Conservation (phyloP, 2,797 vertebrate species). For the Crocodylus rhombifer region DNA sequence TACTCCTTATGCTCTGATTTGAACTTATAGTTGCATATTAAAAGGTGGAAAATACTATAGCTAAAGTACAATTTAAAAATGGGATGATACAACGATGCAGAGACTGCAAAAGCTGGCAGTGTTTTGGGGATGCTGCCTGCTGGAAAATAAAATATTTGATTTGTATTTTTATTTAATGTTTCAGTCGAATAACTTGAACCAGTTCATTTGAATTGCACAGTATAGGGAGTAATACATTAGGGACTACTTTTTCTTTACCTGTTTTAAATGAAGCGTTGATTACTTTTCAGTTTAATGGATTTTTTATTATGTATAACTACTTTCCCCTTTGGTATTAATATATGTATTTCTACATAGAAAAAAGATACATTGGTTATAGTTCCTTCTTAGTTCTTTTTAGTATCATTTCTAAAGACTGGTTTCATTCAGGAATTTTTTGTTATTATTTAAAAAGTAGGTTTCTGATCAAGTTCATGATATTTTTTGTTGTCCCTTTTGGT, state of each 20-base stretch:
- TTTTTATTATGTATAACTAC: not conserved
- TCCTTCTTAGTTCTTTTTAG: not conserved
- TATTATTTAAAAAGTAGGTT: not conserved
- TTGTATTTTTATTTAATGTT: not conserved
- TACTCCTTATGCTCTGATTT: not conserved
- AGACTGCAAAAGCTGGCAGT: not conserved
- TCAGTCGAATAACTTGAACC: too few relatives aligned
- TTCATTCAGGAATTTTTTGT: not conserved
- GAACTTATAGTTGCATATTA: rapidly evolving
- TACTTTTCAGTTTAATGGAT: not conserved
- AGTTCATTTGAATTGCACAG: not conserved
- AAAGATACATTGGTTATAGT: too few relatives aligned
- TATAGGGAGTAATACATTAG: not conserved
- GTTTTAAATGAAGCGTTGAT: not conserved
- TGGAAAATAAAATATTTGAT: not conserved
- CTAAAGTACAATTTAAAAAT: not conserved
- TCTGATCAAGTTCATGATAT: not conserved
- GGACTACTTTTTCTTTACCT: not conserved
- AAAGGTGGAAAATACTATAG: not conserved
- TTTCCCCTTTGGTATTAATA: not conserved
- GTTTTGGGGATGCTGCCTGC: rapidly evolving
- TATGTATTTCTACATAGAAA: not conserved
- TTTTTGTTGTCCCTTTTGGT: conserved; percentile 16
- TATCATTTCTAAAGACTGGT: not conserved
- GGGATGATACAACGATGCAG: not conserved